Evolutionary conservation across 1,140 invertebrate species (phyloP), one percentile per base, ranked within the genome.

Genomic region (Scaptomyza montana): DNA sequence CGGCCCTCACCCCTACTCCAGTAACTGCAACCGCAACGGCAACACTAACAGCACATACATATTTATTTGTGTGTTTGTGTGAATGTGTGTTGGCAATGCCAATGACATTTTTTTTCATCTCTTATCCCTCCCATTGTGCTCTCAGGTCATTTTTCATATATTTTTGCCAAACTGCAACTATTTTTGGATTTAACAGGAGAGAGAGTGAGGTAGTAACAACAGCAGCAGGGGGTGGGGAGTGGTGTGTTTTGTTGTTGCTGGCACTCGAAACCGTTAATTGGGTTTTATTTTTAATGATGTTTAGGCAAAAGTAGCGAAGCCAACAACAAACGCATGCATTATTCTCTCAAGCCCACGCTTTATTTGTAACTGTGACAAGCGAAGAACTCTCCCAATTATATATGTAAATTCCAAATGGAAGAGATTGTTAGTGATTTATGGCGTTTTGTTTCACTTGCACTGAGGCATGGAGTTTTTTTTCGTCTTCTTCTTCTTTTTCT

Each of bases 281-380:
- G 78, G 78, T 74, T 86, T 78, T 86, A 74, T 82, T 81, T 77
- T 78, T 87, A 86, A 86, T 82, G 82, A 86, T 86, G 75, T 82
- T 81, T 80, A 80, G 78, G 80, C 72, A 33, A 33, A 33, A 33
- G 5, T 4, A 33, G 21, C 2, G 5, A 33, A 33, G 7, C 0
- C 30, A 33, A 12, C 68, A 74, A 85, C 77, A 70, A 50, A 54
- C 16, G 25, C 33, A 19, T 53, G 33, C 49, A 63, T 64, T 47
- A 36, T 36, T 36, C 33, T 33, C 30, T 33, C 30, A 33, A 33
- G 30, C 30, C 71, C 55, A 64, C 57, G 47, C 60, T 54, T 43
- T 43, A n/a, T 0, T n/a, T 43, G 39, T 43, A 49, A 36, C 43
- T 66, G 6, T n/a, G 13, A 10, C 10, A 9, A 39, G 36, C 36